Evolutionary conservation across 2,888 invertebrate species (phyloP).

Genomic region (Spicauda simplicius): DNA sequence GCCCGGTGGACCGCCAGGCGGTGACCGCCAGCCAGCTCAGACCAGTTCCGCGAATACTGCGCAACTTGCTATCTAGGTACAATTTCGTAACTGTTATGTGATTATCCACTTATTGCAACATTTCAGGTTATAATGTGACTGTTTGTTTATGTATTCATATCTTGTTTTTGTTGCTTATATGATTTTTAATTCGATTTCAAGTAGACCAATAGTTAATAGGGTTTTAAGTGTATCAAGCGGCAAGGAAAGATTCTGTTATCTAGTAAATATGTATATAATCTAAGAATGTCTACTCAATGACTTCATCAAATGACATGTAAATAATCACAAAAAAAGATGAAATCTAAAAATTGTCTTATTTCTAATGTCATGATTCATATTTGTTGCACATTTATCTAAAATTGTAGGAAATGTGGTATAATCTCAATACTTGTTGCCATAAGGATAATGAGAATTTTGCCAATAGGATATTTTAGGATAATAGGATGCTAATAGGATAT

Average conservation of each 20-base stretch:
- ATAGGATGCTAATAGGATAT: no score
- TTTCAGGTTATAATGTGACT: constrained; percentile 36
- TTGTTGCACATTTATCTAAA: no score
- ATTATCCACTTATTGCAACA: constrained; percentile 32
- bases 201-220: neutral
- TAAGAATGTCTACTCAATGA: no score
- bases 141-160: constrained; percentile 32
- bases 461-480: no score
- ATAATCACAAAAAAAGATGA: no score
- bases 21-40: constrained; percentile 95
- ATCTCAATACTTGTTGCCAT: no score
- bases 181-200: neutral
- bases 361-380: no score
- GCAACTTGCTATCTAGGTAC: constrained; percentile 94
- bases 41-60: constrained; percentile 96
- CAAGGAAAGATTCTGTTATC: neutral
- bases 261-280: neutral
- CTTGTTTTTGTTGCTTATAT: constrained; percentile 18
- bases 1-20: constrained; percentile 96
- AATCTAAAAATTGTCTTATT: no score
- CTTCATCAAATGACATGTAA: no score
- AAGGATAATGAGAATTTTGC: no score
- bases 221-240: no score
- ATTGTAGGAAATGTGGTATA: no score
- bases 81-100: constrained; percentile 44